A percentile compares a stretch with the other conserved stretches of the same genome.
Evolutionary conservation across 1,140 invertebrate genomes (phyloP).

Genomic region (Vanessa tameamea): DNA sequence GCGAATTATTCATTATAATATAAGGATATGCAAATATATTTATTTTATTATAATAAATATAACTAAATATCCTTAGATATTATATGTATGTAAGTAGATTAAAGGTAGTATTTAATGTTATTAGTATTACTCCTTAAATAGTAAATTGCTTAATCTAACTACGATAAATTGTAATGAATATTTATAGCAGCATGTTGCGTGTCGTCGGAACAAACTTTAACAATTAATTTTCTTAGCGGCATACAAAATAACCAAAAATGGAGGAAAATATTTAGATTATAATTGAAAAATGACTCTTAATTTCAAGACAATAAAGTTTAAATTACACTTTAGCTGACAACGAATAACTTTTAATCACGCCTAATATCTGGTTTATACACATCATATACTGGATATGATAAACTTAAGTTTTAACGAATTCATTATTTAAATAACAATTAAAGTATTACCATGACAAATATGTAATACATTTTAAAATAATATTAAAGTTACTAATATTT

Average conservation of each 20-base stretch:
- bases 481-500: too few relatives aligned
- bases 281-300: neutral
- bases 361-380: neutral
- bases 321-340: neutral
- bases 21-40: too few relatives aligned
- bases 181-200: constrained; percentile 12
- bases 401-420: constrained; percentile 1
- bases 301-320: neutral
- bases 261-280: neutral
- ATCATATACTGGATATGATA: neutral
- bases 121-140: neutral
- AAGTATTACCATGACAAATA: neutral
- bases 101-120: too few relatives aligned
- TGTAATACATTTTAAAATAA: too few relatives aligned
- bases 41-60: too few relatives aligned
- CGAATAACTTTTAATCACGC: neutral
- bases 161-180: constrained; percentile 9
- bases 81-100: neutral
- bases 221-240: constrained; percentile 31
- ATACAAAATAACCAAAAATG: constrained; percentile 27
- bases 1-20: too few relatives aligned
- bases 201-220: constrained; percentile 22
- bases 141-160: neutral
- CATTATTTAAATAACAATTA: neutral
- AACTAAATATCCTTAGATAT: neutral